phyloP scores from a whole-genome alignment of 2,113 vertebrate species.

The Cyanoramphus novaezelandiae region DNA sequence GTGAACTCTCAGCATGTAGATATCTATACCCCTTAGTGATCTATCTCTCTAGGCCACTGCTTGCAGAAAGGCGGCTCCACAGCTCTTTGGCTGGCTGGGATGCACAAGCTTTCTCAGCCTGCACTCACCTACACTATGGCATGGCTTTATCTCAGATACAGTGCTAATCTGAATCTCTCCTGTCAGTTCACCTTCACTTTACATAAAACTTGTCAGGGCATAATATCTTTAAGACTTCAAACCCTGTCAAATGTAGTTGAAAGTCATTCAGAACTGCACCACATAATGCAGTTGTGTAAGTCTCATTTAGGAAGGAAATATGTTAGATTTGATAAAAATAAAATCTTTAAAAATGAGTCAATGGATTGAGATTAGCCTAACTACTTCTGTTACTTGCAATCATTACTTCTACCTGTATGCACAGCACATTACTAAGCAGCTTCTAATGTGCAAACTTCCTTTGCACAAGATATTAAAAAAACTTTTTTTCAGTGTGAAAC shows the following conservation, averaged over 20 bases:
- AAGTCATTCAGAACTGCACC: background rate
- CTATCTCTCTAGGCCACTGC: background rate
- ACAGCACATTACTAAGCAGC: background rate
- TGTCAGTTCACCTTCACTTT: background rate
- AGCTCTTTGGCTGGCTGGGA: background rate
- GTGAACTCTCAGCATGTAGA: background rate
- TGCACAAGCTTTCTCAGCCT: background rate
- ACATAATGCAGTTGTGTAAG: background rate
- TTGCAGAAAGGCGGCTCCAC: background rate
- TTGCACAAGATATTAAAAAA: background rate
- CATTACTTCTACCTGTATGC: background rate
- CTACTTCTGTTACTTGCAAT: background rate
- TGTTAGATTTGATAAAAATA: background rate
- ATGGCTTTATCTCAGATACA: background rate
- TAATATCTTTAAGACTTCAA: background rate
- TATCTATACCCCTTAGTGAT: background rate
- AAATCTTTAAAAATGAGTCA: background rate
- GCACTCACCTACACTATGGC: background rate
- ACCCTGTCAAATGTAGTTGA: background rate
- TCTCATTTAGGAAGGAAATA: background rate
- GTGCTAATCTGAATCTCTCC: background rate
- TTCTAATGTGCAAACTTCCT: background rate
- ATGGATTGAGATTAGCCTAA: background rate
- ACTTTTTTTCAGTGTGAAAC: background rate
- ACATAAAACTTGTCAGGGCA: background rate